Evolutionary conservation across 2,888 invertebrate genomes (phyloP).

Genomic region (Caenorhabditis panamensis): DNA sequence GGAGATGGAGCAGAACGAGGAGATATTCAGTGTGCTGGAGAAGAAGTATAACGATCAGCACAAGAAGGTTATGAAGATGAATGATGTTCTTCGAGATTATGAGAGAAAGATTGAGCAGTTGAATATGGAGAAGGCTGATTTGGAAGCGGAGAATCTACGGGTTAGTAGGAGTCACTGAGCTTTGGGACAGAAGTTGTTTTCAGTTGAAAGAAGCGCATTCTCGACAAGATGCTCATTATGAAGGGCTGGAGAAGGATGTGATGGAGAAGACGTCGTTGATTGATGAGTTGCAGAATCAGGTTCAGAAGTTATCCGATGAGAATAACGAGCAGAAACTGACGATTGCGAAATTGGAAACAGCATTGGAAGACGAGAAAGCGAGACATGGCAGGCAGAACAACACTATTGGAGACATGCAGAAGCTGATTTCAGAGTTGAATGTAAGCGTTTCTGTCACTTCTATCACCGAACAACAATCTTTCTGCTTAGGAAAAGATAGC

Average conservation of each 20-base stretch:
- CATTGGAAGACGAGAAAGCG: conserved; percentile 64
- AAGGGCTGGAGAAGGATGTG: conserved; percentile 62
- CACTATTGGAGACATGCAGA: conserved; percentile 74
- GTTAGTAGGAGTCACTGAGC: no score
- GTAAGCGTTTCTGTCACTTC: conserved; percentile 50
- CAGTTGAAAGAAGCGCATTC: conserved; percentile 64
- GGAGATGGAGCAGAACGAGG: conserved; percentile 78
- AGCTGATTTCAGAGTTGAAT: conserved; percentile 73
- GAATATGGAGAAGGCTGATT: conserved; percentile 71
- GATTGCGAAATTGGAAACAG: conserved; percentile 64
- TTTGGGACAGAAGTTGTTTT: no score
- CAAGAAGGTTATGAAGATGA: conserved; percentile 77
- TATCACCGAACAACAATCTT: not conserved
- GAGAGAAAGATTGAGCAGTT: conserved; percentile 72
- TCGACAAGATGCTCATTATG: conserved; percentile 59
- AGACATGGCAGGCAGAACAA: conserved; percentile 65
- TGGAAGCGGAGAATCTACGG: conserved; percentile 66
- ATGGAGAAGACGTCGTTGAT: conserved; percentile 62
- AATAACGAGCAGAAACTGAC: conserved; percentile 56
- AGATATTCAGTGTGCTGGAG: conserved; percentile 76
- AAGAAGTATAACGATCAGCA: conserved; percentile 79
- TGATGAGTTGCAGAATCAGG: conserved; percentile 67
- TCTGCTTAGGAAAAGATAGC: conserved; percentile 66
- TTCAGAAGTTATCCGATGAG: conserved; percentile 63
- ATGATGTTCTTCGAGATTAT: conserved; percentile 72